Percentiles rank a stretch among this genome's conserved stretches.
These are phyloP conservation scores for Hylomyscus alleni DNA, from an alignment of 2,797 vertebrate species.

Conservation along the genomic window DNA sequence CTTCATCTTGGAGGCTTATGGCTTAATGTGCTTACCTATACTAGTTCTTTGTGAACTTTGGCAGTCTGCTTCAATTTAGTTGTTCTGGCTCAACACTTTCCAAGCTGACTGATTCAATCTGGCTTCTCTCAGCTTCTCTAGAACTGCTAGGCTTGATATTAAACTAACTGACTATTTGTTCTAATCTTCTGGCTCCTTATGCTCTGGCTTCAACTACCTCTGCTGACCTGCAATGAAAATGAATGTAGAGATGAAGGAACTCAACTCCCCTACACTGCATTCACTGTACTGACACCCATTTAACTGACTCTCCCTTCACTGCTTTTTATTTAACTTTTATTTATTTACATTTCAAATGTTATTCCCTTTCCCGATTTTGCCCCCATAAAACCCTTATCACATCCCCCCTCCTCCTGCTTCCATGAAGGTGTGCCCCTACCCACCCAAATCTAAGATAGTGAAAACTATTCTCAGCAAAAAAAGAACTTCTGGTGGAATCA, in stretches of 20 bases:
- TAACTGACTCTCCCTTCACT: neutral
- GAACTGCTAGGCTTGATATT: neutral
- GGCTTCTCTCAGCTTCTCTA: neutral
- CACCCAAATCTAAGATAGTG: too few species aligned
- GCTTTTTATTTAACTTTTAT: neutral
- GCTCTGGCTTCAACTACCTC: neutral
- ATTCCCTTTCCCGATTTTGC: too few species aligned
- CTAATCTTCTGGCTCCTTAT: neutral
- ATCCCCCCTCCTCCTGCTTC: too few species aligned
- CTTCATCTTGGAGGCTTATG: neutral
- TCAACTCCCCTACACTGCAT: neutral
- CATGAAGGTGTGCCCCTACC: too few species aligned
- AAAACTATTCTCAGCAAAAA: too few species aligned
- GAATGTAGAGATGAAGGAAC: neutral
- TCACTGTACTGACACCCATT: neutral
- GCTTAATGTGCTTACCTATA: neutral
- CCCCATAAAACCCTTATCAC: too few species aligned
- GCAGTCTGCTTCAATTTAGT: neutral
- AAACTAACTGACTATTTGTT: neutral
- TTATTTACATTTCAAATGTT: too few species aligned
- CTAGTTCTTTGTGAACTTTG: too few species aligned
- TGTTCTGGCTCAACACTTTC: neutral
- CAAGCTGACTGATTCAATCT: neutral
- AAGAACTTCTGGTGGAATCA: too few species aligned
- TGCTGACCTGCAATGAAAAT: neutral